Percentiles rank a stretch among this genome's conserved stretches.
These are phyloP conservation scores for Drosophila kuntzei DNA, from an alignment of 2,888 invertebrate genomes.

Conservation along the genomic window DNA sequence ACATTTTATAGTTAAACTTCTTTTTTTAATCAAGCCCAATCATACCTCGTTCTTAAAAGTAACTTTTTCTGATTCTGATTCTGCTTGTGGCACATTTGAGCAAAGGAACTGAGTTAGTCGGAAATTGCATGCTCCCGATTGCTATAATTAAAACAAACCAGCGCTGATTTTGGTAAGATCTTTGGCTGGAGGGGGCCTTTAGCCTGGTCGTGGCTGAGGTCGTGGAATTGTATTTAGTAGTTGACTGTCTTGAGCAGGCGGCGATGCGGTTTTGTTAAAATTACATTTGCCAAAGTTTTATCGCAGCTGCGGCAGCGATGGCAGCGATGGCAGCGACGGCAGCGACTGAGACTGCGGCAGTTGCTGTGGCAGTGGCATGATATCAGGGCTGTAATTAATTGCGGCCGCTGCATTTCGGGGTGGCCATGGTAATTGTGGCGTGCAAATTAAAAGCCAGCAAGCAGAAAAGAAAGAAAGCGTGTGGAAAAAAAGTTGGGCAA, in stretches of 20 bases:
- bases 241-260: slow-evolving; percentile 76
- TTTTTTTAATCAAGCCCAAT: background rate
- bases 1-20: too few species aligned
- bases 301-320: slow-evolving; percentile 66
- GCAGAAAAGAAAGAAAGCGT: slow-evolving; percentile 47
- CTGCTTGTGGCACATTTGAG: slow-evolving; percentile 19
- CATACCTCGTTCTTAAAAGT: background rate
- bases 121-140: slow-evolving; percentile 81
- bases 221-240: slow-evolving; percentile 16
- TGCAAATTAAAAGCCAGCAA: slow-evolving; percentile 80
- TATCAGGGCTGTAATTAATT: slow-evolving; percentile 79
- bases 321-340: slow-evolving; percentile 8
- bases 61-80: background rate
- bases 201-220: slow-evolving; percentile 24
- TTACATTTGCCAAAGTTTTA: slow-evolving; percentile 82
- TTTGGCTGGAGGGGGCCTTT: slow-evolving; percentile 14
- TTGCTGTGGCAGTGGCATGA: slow-evolving; percentile 58
- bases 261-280: slow-evolving; percentile 82
- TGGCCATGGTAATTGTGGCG: slow-evolving; percentile 81
- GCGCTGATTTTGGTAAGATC: slow-evolving; percentile 70
- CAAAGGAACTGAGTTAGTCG: slow-evolving; percentile 53
- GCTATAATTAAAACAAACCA: slow-evolving; percentile 83
- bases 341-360: slow-evolving; percentile 8
- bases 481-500: slow-evolving; percentile 61
- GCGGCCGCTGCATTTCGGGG: slow-evolving; percentile 80